Evolutionary conservation across 2,113 vertebrate genomes (phyloP), one percentile per base, ranked within the genome.

Genomic region (Epinephelus lanceolatus): DNA sequence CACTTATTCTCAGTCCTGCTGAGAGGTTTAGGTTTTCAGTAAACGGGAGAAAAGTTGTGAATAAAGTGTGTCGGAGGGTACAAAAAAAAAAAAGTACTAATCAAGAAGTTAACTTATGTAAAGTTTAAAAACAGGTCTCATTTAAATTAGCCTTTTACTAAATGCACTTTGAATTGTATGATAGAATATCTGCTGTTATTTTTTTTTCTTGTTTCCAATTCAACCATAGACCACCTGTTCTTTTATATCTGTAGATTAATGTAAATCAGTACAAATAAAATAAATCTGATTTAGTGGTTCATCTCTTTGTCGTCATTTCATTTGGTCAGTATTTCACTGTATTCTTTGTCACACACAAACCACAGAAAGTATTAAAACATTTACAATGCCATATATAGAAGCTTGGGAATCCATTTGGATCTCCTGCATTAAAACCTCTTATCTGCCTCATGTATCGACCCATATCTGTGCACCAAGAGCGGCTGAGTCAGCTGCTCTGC

Each of bases 91-190:
- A 6, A 33, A 86, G 62, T 89, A 90, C 81, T 93, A 87, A 91
- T 93, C 87, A 76, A 78, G 69, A 92, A 63, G 71, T 82, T 93
- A 91, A 93, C 80, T 93, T 94, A 96, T 96, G 95, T 97, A 93
- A 94, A 96, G 94, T 96, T 96, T 96, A 91, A 95, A 96, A 95
- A 96, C 94, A 95, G 90, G 95, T 96, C 91, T 94, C 89, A 93
- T 93, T 95, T 96, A 90, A 97, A 93, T 92, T 96, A 96, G 95
- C 95, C 87, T 97, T 97, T 97, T 96, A 97, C 97, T 97, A 97
- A 94, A 97, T 97, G 97, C 96, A 97, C 97, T 98, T 98, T 98
- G 95, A 96, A 95, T 96, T 94, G 92, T 94, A 93, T 89, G 76
- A 95, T 96, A 96, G 93, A 84, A 47, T 85, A 78, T 95, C 81